A percentile compares a stretch with the other conserved stretches of the same genome.
Evolutionary conservation across 92 coral and sea anemone species (phyloP).

Genomic region (Pocillopora grandis): DNA sequence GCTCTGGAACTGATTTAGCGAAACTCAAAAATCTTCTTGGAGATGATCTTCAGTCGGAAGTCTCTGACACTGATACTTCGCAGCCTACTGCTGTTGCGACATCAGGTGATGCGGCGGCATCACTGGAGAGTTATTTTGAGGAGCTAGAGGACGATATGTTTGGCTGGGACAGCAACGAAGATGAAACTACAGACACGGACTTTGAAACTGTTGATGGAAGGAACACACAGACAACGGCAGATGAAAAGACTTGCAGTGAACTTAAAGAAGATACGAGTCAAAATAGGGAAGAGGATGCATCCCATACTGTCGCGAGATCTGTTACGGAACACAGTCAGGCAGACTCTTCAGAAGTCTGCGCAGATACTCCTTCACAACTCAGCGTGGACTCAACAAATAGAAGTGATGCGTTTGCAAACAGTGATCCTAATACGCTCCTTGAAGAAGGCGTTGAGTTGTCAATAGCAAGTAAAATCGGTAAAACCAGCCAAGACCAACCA

Average conservation of each 20-base stretch:
- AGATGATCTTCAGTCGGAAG: not conserved
- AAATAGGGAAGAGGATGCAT: not conserved
- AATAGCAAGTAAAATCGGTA: not conserved
- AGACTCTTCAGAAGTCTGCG: conserved; percentile 3
- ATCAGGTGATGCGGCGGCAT: conserved; percentile 34
- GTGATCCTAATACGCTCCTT: no score
- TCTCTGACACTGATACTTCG: not conserved
- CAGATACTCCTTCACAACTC: not conserved
- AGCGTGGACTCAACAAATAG: not conserved
- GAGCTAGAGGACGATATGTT: conserved; percentile 90
- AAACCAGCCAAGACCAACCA: not conserved
- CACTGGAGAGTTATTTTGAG: conserved; percentile 70
- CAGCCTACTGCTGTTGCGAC: not conserved
- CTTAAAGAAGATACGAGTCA: not conserved
- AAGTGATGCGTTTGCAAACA: not conserved
- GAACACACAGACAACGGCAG: not conserved
- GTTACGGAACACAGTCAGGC: not conserved
- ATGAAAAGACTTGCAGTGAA: conserved; percentile 14
- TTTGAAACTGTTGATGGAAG: not conserved
- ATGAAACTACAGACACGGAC: conserved; percentile 19
- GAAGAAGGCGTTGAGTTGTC: not conserved
- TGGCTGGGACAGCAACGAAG: conserved; percentile 73
- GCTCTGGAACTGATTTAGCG: conserved; percentile 18
- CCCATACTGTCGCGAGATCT: not conserved
- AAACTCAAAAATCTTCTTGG: conserved; percentile 12